These are phyloP conservation scores for Schizopygopsis malacanthus DNA, from an alignment of 2,797 vertebrate genomes.

Conservation along the genomic window DNA sequence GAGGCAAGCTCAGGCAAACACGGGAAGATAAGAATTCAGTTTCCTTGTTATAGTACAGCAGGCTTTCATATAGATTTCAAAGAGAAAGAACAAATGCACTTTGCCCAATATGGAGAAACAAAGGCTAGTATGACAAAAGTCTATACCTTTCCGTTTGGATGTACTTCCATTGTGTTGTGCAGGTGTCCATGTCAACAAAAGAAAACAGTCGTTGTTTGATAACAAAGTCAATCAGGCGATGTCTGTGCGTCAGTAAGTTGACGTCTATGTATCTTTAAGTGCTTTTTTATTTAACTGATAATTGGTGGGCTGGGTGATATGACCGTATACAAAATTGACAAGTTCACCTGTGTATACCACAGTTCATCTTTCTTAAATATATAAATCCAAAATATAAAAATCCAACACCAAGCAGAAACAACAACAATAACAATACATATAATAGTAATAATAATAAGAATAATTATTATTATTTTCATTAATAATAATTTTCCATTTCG, in stretches of 20 bases:
- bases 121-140: neutral
- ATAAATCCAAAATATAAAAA: neutral
- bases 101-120: neutral
- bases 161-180: constrained; percentile 32
- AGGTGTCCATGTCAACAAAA: constrained; percentile 35
- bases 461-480: neutral
- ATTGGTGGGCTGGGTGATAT: neutral
- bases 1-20: constrained; percentile 66
- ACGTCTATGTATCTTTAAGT: neutral
- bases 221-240: neutral
- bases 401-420: neutral
- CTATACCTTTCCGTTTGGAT: neutral
- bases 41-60: constrained; percentile 59
- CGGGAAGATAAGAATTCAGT: constrained; percentile 65
- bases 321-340: neutral
- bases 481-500: neutral
- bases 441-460: neutral
- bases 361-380: neutral
- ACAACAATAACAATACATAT: neutral
- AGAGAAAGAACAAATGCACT: constrained; percentile 27
- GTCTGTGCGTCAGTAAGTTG: neutral
- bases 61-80: constrained; percentile 61
- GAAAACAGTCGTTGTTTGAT: neutral
- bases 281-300: neutral
- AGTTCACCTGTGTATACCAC: neutral